Evolutionary conservation across 37 sponge, comb jelly and placozoan species (phyloP), one percentile per base, ranked within the genome.

Genomic region (Oopsacas minuta): DNA sequence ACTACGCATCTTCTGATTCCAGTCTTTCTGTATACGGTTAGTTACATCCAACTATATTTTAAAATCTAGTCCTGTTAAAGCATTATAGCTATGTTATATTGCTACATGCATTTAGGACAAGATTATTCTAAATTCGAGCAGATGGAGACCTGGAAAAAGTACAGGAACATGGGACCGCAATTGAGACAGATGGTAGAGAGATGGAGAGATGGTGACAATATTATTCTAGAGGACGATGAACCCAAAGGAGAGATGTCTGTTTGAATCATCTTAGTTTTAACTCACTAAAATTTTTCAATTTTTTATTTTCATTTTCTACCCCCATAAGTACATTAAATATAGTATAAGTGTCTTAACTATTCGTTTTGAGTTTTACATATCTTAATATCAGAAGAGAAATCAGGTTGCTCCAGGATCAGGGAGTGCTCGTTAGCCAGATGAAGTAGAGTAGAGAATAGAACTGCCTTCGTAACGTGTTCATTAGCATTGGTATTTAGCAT

Each of bases 91-190:
- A 17, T 17, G 12, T 46, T 12, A 46, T 46, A 61, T 61, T 10
- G 28, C 28, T 5, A 20, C 1, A 3, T n/a, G 30, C 75, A 3
- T 61, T 25, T 12, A 61, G 75, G 75, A 61, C 75, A 61, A 61
- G 75, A 61, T 34, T 61, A 61, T 12, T 61, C 75, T 34, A 61
- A 61, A 34, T 61, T 61, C 75, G 75, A 61, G 75, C 75, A 61
- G 75, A 61, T 61, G 75, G 75, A 61, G 75, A 34, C 75, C 32
- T 61, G 75, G 75, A 25, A 61, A 34, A 61, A 61, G 75, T 61
- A 61, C 75, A 3, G 75, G 75, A 61, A 61, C 75, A 61, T 61
- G 75, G 75, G 75, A 5, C 75, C 75, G 75, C 75, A 32, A 5
- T 34, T 61, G 75, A 3, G 75, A 61, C 75, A 61, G 75, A 61